Base-by-base conservation (phyloP, 1,140 invertebrate genomes). In the Eupeodes corollae region DNA sequence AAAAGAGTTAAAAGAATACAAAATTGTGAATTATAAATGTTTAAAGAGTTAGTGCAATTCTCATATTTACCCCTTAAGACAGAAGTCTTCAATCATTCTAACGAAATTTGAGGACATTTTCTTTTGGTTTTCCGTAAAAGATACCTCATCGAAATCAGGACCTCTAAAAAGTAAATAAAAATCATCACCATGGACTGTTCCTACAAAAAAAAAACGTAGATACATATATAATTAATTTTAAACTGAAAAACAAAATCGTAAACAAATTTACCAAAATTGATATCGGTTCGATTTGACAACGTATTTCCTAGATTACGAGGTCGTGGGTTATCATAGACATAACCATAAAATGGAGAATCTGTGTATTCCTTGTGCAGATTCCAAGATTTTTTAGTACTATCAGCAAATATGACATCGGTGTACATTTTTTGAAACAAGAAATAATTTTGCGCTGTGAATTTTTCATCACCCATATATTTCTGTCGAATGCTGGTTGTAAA, bases 121-220 rank as follows among this genome's bases (percentile, higher is more conserved):
- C 8, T 26, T 26, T 26, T 26, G 21, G 21, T 26, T 26, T 26
- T 26, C 21, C 3, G 21, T 3, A 26, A 26, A 26, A 26, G 21
- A 26, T 26, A 5, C 21, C 3, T 26, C 8, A 26, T 26, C 21
- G 21, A 3, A 26, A 5, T 26, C 21, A 26, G 21, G 21, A 8
- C 21, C 3, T 26, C 8, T 26, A 11, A 60, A 52, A 5, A 60
- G 57, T 38, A 60, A 43, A 38, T 52, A 56, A 21, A 50, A 56
- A n/a, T 60, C 58, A 33, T 60, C 58, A n/a, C 53, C 53, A 48
- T 60, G 58, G 1, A 51, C 49, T 10, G 58, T 60, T 33, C 58
- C 58, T 60, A 6, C 11, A 44, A 47, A 35, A 9, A 18, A 6
- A 44, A 33, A 14, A 18, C 21, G 40, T 26, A n/a, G n/a, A n/a